Base-by-base conservation (phyloP, 1,140 invertebrate genomes). In the Bombus sibiricus region DNA sequence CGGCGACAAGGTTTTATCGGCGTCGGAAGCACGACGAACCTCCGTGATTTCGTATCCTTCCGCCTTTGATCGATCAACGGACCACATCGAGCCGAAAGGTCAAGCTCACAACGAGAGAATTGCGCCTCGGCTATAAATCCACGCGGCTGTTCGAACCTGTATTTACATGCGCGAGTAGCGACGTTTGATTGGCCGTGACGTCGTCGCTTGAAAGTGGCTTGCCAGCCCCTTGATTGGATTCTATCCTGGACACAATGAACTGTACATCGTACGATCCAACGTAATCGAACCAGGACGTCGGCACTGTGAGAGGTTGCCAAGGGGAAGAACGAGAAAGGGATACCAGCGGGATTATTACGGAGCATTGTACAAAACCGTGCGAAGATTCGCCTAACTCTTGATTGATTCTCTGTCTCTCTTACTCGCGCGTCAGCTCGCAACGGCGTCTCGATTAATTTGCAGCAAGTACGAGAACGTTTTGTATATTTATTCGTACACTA, bases 161-260 rank as follows among this genome's bases (percentile, higher is more conserved):
- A 79, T 87, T 87, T 87, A 74, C 81, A 84, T 82, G 84, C 37
- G 71, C 75, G 66, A 86, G 74, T 68, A 81, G 78, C 78, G 75
- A 68, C 57, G 86, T 85, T 85, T 85, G 83, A 87, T 87, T 85
- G 82, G 83, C 83, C 83, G 72, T 87, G 77, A 85, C 86, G 83
- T 75, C 77, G 86, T 39, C 59, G 86, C 62, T 88, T 64, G 79
- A 81, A 77, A 86, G 83, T 88, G 83, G 83, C 83, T 88, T 66
- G 83, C 83, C 78, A 81, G 66, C 76, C 86, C 86, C 78, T 88
- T 88, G 86, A 88, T 88, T 88, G 86, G 83, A 88, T 88, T 88
- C 86, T 81, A 88, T 88, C 78, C 72, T 76, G 78, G 66, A 81
- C 86, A 88, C 86, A 88, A 88, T 88, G 86, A 85, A 68, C 71